Percentiles rank a stretch among this genome's conserved stretches.
Conservation (phyloP, 2,113 vertebrate genomes). For the Corythornis cristatus region DNA sequence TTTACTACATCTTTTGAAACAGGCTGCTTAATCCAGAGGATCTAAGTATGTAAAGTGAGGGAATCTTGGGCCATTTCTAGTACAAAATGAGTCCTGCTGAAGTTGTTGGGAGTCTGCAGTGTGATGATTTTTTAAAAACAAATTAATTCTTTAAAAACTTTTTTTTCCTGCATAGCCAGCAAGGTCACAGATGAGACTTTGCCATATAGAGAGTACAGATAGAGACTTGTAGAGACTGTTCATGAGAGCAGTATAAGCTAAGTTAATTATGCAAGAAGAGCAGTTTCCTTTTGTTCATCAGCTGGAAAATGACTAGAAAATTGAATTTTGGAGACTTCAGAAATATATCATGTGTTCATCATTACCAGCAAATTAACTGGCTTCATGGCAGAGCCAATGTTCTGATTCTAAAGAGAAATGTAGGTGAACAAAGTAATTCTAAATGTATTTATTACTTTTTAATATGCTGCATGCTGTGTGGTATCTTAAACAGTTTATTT, state of each 20-base stretch:
- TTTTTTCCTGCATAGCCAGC: background rate
- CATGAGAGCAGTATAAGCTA: background rate
- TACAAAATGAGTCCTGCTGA: background rate
- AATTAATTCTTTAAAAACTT: too few relatives aligned
- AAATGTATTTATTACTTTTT: background rate
- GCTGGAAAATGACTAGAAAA: constrained; percentile 25
- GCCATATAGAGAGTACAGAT: background rate
- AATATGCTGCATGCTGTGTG: background rate
- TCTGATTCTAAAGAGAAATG: background rate
- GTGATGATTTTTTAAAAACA: background rate
- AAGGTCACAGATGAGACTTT: background rate
- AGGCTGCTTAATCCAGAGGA: background rate
- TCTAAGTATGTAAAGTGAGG: background rate
- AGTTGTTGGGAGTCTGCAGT: background rate
- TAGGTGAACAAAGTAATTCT: background rate
- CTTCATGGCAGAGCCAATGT: background rate
- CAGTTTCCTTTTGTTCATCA: constrained; percentile 24
- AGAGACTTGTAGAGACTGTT: background rate
- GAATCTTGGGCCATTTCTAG: background rate
- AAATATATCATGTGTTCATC: constrained; percentile 8
- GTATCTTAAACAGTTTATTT: background rate
- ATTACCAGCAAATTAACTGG: constrained; percentile 13
- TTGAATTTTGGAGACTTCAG: constrained; percentile 12
- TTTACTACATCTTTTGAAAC: background rate
- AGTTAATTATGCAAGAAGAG: constrained; percentile 24